These are phyloP conservation scores for Eupsittula cactorum DNA, from an alignment of 2,113 vertebrate genomes.

Conservation along the genomic window DNA sequence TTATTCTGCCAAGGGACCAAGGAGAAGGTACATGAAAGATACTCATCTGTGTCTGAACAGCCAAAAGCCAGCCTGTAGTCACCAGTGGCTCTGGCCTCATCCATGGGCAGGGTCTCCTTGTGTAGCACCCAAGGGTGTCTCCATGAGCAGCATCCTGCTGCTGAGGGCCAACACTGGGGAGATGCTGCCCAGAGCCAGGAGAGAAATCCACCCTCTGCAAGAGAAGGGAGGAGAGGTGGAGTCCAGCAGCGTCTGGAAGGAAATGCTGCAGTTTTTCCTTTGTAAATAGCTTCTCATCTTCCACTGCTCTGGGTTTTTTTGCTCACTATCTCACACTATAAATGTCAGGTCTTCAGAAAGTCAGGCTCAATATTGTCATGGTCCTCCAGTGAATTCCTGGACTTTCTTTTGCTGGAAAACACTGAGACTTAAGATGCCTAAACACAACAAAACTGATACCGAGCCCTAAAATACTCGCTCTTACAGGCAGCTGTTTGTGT, in stretches of 20 bases:
- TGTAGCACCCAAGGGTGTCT: background rate
- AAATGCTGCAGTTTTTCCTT: background rate
- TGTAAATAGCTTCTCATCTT: slow-evolving; percentile 17
- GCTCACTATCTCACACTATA: background rate
- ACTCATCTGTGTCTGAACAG: background rate
- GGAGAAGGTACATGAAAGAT: fast-evolving
- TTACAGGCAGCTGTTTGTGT: background rate
- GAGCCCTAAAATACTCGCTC: background rate
- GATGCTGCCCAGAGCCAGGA: background rate
- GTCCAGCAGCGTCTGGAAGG: background rate
- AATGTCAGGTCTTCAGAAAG: background rate
- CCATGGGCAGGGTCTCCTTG: background rate
- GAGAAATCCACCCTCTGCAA: background rate
- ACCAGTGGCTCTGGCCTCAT: background rate
- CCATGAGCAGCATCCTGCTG: background rate
- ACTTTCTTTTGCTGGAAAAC: background rate
- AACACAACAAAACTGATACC: background rate
- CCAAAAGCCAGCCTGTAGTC: background rate
- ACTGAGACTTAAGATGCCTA: background rate
- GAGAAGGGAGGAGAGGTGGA: background rate
- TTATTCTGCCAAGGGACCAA: background rate
- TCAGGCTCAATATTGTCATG: background rate
- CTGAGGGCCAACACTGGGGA: fast-evolving
- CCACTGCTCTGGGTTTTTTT: background rate
- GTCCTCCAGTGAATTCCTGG: background rate